Evolutionary conservation across 2,797 vertebrate species (phyloP).

Genomic region (Coregonus sp.): DNA sequence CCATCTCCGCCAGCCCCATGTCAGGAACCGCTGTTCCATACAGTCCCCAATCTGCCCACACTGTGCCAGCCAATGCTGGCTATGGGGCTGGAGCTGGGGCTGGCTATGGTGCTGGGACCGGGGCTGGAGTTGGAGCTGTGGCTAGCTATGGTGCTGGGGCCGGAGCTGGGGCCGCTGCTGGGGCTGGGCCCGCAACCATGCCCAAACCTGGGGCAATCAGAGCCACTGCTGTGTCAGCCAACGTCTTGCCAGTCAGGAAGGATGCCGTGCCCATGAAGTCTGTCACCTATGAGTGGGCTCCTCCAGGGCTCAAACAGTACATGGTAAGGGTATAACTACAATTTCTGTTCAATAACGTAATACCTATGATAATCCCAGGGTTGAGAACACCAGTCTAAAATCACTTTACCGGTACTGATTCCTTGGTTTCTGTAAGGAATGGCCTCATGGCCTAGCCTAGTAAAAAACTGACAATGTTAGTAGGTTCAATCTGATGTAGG

Average conservation of each 20-base stretch:
- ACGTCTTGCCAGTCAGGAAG: conserved; percentile 74
- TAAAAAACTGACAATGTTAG: no score
- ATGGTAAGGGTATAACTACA: conserved; percentile 75
- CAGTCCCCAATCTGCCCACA: not conserved
- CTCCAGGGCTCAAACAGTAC: conserved; percentile 89
- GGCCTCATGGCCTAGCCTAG: no score
- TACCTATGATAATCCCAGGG: no score
- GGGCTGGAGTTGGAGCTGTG: not conserved
- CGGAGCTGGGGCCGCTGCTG: not conserved
- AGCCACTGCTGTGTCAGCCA: conserved; percentile 37
- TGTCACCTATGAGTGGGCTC: conserved; percentile 94
- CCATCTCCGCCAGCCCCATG: conserved; percentile 76
- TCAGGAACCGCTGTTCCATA: conserved; percentile 42
- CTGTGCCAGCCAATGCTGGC: not conserved
- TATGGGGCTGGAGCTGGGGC: not conserved
- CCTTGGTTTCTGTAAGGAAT: no score
- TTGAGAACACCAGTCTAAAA: no score
- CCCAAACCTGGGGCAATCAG: conserved; percentile 32
- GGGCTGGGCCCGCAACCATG: not conserved
- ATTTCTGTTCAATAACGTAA: no score
- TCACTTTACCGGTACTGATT: no score
- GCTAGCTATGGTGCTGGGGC: not conserved
- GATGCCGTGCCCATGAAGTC: conserved; percentile 84
- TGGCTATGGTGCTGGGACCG: not conserved
- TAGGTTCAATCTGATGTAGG: no score